Conservation (phyloP, 2,888 invertebrate species). For the Chymomyza procnemis region DNA sequence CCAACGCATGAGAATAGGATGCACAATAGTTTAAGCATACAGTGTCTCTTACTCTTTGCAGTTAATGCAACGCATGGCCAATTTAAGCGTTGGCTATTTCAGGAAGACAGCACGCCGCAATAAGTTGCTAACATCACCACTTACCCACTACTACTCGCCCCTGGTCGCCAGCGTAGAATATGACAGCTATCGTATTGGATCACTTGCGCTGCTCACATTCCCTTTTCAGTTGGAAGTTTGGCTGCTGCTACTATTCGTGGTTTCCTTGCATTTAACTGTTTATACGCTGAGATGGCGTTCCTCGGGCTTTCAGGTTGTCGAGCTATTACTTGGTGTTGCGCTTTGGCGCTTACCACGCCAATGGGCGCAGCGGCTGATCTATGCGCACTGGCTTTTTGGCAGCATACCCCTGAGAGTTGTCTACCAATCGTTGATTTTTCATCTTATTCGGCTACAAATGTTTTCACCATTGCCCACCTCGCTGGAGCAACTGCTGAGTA, state of each 20-base stretch:
- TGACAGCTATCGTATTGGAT: conserved; percentile 34
- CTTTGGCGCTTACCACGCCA: conserved; percentile 31
- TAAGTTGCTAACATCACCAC: conserved; percentile 43
- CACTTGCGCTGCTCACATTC: conserved; percentile 42
- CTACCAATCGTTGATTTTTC: conserved; percentile 66
- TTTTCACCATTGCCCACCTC: conserved; percentile 29
- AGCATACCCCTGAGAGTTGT: conserved; percentile 52
- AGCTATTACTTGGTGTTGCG: conserved; percentile 37
- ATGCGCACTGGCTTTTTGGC: conserved; percentile 50
- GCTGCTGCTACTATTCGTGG: conserved; percentile 30
- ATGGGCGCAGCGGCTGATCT: conserved; percentile 50
- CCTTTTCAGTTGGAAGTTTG: conserved; percentile 52
- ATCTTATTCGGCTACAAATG: conserved; percentile 56
- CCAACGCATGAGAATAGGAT: too few species aligned
- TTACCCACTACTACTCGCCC: conserved; percentile 53
- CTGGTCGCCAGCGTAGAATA: conserved; percentile 47
- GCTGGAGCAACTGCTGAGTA: conserved; percentile 40
- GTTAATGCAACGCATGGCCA: conserved; percentile 32
- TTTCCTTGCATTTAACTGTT: conserved; percentile 35
- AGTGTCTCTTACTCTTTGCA: conserved; percentile 7
- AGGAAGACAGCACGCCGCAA: conserved; percentile 39
- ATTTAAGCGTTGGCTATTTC: conserved; percentile 64
- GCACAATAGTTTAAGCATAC: too few species aligned
- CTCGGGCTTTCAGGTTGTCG: conserved; percentile 39
- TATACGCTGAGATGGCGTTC: conserved; percentile 33